phyloP scores from a whole-genome alignment of 2,797 vertebrate species.

The Poeciliopsis gracilis region DNA sequence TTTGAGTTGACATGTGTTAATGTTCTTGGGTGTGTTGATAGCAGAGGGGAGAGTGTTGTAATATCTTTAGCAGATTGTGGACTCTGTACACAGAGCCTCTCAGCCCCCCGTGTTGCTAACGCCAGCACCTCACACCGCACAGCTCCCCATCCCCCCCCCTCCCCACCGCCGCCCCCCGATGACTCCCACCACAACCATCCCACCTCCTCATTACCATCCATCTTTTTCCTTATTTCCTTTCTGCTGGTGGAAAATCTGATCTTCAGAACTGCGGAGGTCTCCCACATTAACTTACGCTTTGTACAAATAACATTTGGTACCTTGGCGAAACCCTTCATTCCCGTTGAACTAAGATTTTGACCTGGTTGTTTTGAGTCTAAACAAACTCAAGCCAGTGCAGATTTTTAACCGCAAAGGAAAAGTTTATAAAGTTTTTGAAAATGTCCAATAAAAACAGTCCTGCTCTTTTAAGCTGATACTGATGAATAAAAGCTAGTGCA shows the following conservation, averaged over 20 bases:
- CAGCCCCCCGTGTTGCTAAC: conserved; percentile 22
- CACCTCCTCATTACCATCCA: background rate
- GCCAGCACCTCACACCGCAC: conserved; percentile 31
- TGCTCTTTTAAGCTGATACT: background rate
- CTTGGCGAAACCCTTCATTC: background rate
- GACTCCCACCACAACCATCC: conserved; percentile 8
- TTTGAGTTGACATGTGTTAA: conserved; percentile 27
- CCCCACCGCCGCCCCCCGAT: conserved; percentile 20
- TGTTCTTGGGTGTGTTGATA: conserved; percentile 47
- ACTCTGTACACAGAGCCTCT: conserved; percentile 57
- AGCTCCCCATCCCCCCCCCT: conserved; percentile 56
- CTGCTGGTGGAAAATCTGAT: conserved; percentile 16
- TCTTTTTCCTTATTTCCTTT: background rate
- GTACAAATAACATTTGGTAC: background rate
- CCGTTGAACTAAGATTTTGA: background rate
- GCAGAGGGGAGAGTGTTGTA: conserved; percentile 48
- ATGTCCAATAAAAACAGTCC: background rate
- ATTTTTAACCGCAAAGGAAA: background rate
- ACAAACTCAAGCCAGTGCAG: background rate
- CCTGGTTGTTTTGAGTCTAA: background rate
- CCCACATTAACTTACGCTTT: background rate
- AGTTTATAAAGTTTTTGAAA: background rate
- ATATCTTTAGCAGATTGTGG: conserved; percentile 64
- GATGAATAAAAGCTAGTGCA: background rate
- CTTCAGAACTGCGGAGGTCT: background rate